phyloP scores from a whole-genome alignment of 2,113 vertebrate genomes.

The Plotosus lineatus region DNA sequence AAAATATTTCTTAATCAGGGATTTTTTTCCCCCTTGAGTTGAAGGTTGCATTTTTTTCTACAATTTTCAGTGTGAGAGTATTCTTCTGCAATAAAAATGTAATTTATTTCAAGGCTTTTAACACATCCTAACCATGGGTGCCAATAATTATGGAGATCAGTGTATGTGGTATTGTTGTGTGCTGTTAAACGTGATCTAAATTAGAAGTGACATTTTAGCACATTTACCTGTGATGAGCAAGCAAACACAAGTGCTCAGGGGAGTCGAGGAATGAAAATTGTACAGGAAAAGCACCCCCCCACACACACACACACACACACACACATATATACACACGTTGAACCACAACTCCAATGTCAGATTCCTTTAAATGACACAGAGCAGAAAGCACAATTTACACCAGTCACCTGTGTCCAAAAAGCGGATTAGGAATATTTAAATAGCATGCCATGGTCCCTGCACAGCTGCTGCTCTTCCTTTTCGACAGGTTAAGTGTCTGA shows the following conservation, averaged over 20 bases:
- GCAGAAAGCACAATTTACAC: slow-evolving; percentile 50
- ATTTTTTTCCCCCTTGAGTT: too few relatives aligned
- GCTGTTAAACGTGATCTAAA: slow-evolving; percentile 52
- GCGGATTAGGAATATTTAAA: slow-evolving; percentile 54
- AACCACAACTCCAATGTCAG: slow-evolving; percentile 27
- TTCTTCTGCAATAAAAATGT: too few relatives aligned
- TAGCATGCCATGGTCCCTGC: slow-evolving; percentile 31
- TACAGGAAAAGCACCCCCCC: slow-evolving; percentile 18
- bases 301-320: too few relatives aligned
- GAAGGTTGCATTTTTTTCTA: too few relatives aligned
- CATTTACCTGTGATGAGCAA: slow-evolving; percentile 45
- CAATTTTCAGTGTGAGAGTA: too few relatives aligned
- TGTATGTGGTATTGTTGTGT: slow-evolving; percentile 45
- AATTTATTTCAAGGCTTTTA: too few relatives aligned
- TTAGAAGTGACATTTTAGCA: slow-evolving; percentile 53
- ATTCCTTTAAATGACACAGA: slow-evolving; percentile 51
- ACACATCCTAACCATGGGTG: too few relatives aligned
- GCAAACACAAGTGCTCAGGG: slow-evolving; percentile 31
- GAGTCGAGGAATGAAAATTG: slow-evolving; percentile 17
- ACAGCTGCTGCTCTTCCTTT: slow-evolving; percentile 42
- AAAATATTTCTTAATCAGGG: too few relatives aligned
- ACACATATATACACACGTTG: too few relatives aligned
- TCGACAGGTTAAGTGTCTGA: slow-evolving; percentile 66
- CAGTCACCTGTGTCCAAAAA: slow-evolving; percentile 52
- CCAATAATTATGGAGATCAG: too few relatives aligned